Conservation (phyloP, 1,140 invertebrate genomes). For the Drosophila pachea region DNA sequence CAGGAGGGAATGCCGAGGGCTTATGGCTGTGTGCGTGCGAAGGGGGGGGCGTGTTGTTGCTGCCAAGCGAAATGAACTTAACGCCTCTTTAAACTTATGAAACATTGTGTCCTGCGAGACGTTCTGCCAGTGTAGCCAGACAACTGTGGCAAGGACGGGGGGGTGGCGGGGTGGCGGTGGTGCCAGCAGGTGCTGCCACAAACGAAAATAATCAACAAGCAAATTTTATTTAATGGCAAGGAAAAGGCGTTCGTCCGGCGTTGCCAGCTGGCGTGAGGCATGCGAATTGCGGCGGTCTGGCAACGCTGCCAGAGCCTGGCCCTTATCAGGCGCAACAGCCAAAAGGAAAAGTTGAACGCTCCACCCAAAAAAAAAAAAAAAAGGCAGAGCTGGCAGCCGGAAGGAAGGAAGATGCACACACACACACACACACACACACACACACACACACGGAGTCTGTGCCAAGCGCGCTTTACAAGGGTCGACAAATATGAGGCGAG, state of each 20-base stretch:
- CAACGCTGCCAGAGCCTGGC: conserved; percentile 34
- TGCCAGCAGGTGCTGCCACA: neutral
- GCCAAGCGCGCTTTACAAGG: conserved; percentile 73
- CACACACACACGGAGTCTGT: conserved; percentile 33
- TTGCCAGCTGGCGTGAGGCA: conserved; percentile 22
- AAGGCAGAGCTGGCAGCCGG: conserved; percentile 69
- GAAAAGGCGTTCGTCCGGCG: conserved; percentile 1
- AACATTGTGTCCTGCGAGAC: conserved; percentile 61
- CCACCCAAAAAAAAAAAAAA: neutral
- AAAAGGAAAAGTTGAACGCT: conserved; percentile 20
- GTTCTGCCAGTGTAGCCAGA: conserved; percentile 22
- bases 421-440: conserved; percentile 33
- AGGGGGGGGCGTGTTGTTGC: neutral
- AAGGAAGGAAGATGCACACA: conserved; percentile 72
- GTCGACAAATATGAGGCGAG: conserved; percentile 73
- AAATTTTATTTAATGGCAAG: neutral
- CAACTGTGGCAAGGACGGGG: neutral
- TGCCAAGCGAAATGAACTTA: conserved; percentile 59
- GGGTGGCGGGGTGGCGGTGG: neutral
- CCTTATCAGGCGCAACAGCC: conserved; percentile 42
- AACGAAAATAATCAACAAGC: neutral
- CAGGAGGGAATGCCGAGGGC: neutral
- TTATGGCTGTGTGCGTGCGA: neutral
- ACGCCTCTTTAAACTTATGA: conserved; percentile 72
- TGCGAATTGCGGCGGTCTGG: conserved; percentile 14